phyloP scores from a whole-genome alignment of 2,113 vertebrate genomes.

The Rhipidura dahli region DNA sequence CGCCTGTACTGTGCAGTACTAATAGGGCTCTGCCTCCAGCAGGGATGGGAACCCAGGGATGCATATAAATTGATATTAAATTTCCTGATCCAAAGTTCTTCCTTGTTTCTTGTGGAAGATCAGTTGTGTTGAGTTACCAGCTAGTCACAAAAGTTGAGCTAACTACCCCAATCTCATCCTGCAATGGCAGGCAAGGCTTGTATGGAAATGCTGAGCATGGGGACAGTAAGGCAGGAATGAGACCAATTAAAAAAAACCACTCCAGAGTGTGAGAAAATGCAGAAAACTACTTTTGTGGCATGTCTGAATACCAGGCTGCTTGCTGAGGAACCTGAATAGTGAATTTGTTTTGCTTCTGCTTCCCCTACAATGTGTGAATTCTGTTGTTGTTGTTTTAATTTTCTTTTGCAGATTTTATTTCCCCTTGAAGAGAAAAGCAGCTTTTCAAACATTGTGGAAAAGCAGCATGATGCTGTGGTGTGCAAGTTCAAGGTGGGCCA shows the following conservation, averaged over 20 bases:
- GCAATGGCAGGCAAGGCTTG: background rate
- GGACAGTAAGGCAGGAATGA: background rate
- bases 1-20: background rate
- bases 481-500: background rate
- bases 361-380: background rate
- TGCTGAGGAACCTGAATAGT: background rate
- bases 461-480: rapidly evolving
- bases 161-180: background rate
- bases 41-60: background rate
- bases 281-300: background rate
- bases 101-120: background rate
- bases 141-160: background rate
- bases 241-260: background rate
- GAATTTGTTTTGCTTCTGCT: background rate
- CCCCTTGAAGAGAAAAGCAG: background rate
- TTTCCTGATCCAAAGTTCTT: background rate
- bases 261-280: background rate
- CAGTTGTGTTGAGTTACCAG: background rate
- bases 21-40: background rate
- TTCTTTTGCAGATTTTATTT: background rate
- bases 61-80: background rate
- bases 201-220: background rate
- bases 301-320: background rate
- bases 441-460: background rate
- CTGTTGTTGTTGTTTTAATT: no score